Evolutionary conservation across 2,888 invertebrate genomes (phyloP).

Genomic region (Melieria picta): DNA sequence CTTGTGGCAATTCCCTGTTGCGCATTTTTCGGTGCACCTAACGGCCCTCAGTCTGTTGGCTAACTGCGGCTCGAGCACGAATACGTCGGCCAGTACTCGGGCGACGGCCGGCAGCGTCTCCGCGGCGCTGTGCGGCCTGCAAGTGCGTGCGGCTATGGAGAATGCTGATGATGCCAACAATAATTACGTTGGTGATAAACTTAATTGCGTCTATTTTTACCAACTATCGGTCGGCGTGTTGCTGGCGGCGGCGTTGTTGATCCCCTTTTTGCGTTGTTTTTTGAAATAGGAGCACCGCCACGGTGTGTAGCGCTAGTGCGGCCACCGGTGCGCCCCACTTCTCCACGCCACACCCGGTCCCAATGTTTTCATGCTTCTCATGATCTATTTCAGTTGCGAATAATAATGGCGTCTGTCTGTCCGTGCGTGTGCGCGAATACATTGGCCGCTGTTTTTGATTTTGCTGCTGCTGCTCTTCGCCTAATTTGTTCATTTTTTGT

Average conservation of each 20-base stretch:
- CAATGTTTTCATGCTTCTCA: slow-evolving; percentile 38
- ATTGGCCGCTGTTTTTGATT: background rate
- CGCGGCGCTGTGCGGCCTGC: too few species aligned
- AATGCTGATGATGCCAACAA: slow-evolving; percentile 1
- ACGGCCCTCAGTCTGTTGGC: too few species aligned
- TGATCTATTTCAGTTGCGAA: slow-evolving; percentile 54
- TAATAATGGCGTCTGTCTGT: background rate
- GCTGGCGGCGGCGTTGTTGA: background rate
- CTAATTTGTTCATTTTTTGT: slow-evolving; percentile 9
- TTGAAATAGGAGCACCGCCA: slow-evolving; percentile 7
- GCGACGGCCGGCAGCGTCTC: too few species aligned
- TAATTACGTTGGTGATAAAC: slow-evolving; percentile 15
- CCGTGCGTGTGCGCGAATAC: background rate
- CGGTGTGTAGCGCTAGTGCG: slow-evolving; percentile 29
- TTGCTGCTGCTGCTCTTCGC: too few species aligned
- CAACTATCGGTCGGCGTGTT: slow-evolving; percentile 47
- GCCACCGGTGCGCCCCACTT: slow-evolving; percentile 28
- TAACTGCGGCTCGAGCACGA: too few species aligned
- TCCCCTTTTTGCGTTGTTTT: slow-evolving; percentile 1
- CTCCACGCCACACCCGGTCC: slow-evolving; percentile 40
- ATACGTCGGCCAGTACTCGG: too few species aligned
- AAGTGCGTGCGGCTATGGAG: too few species aligned
- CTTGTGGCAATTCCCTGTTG: too few species aligned
- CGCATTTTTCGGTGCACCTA: too few species aligned
- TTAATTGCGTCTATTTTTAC: slow-evolving; percentile 42